These are phyloP conservation scores for Vannuccia rotundouncinata DNA, from an alignment of 2,888 invertebrate genomes.

Conservation along the genomic window DNA sequence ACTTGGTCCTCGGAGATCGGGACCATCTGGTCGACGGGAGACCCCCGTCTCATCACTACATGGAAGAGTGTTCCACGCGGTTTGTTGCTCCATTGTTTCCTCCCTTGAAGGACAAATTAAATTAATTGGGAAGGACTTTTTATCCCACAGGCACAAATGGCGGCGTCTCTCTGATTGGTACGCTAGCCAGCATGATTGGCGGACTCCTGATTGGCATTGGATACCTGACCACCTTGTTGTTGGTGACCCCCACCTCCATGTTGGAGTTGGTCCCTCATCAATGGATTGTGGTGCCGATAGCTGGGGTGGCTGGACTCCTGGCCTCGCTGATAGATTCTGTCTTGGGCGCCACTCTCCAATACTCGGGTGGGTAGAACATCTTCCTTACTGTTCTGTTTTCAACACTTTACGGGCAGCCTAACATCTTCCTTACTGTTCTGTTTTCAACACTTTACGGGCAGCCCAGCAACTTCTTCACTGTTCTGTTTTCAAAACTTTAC, in stretches of 20 bases:
- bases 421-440: no score
- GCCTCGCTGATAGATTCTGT: slow-evolving; percentile 77
- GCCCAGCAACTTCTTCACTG: no score
- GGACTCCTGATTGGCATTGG: slow-evolving; percentile 67
- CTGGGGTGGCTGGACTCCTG: slow-evolving; percentile 68
- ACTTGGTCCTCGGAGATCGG: slow-evolving; percentile 86
- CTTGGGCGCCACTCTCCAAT: slow-evolving; percentile 77
- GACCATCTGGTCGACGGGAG: slow-evolving; percentile 63
- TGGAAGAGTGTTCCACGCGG: slow-evolving; percentile 69
- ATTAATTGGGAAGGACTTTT: slow-evolving; percentile 11
- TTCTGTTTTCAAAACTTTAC: no score
- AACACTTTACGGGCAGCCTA: no score
- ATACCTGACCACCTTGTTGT: slow-evolving; percentile 66
- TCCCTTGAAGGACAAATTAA: no score
- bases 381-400: no score
- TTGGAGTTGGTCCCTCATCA: slow-evolving; percentile 58
- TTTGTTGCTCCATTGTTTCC: slow-evolving; percentile 44
- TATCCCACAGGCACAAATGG: slow-evolving; percentile 71
- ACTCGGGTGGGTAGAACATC: slow-evolving; percentile 70
- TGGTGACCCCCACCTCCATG: slow-evolving; percentile 55
- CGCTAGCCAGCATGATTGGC: slow-evolving; percentile 63
- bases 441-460: no score
- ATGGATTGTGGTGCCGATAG: slow-evolving; percentile 70
- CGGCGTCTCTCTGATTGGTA: slow-evolving; percentile 65
- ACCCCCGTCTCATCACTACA: slow-evolving; percentile 71